phyloP scores from a whole-genome alignment of 2,113 vertebrate species.

The Gnathonemus longibarbis region DNA sequence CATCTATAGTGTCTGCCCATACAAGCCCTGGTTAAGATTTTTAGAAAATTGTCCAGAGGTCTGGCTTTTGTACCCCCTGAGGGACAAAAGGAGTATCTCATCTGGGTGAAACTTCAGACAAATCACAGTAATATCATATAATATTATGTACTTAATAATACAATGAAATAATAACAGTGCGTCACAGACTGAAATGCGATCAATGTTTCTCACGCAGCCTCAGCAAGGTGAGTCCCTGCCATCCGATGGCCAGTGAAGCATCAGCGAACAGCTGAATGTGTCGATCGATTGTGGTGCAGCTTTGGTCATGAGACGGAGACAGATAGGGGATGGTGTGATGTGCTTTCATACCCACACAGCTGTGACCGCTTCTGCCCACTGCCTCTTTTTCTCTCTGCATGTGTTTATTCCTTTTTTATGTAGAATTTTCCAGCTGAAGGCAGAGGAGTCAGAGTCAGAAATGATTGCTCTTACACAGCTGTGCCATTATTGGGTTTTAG shows the following conservation, averaged over 20 bases:
- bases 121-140: background rate
- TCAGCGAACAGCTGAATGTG: background rate
- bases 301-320: background rate
- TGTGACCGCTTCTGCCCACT: background rate
- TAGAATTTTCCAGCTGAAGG: background rate
- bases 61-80: background rate
- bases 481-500: background rate
- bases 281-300: background rate
- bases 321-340: background rate
- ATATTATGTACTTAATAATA: background rate
- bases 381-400: background rate
- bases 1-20: background rate
- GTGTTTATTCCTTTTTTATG: background rate
- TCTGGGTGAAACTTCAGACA: background rate
- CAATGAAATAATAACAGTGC: background rate
- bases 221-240: background rate
- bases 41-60: background rate
- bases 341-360: background rate
- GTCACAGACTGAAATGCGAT: background rate
- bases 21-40: background rate
- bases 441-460: background rate
- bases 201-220: background rate
- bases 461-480: background rate
- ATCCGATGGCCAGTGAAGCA: background rate
- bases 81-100: background rate